Base-by-base conservation (phyloP, 2,797 vertebrate genomes). In the Sebastiscus tertius region DNA sequence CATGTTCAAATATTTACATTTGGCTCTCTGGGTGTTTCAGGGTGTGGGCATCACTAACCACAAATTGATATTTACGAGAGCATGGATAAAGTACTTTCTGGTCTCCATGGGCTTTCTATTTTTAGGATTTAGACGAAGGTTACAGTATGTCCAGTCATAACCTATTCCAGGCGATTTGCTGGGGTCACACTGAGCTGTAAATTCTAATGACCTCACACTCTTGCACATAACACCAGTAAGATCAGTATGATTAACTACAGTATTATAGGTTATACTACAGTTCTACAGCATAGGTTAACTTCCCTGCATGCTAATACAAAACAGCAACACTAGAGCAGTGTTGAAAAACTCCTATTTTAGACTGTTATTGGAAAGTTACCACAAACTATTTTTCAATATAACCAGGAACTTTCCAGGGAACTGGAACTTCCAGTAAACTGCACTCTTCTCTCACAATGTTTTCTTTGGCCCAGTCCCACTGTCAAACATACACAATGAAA, bases 11-110 rank as follows among this genome's bases (percentile, higher is more conserved):
- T 91, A 92, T 93, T 94, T 92, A 90, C 89, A 86, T 83, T 85
- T 56, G 88, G 81, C 75, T 91, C 87, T 72, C 52, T 83, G 88
- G 85, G 86, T 83, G 87, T 91, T 93, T 90, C 73, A 90, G 90
- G 92, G 92, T 80, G 91, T 91, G 92, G 86, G 42, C 86, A 79
- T 77, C 79, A 80, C 78, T 54, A 72, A 89, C 92, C 92, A 80
- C 93, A 87, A 93, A 93, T 91, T 90, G 90, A 93, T 95, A 94
- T 94, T 94, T 95, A 92, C 89, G 87, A 81, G 76, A 83, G 85
- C 82, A 65, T 22, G 84, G 87, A 86, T 92, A 61, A 92, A 91
- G 79, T 75, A 72, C 89, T 85, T 81, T 90, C 72, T 86, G 87
- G 84, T 86, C 83, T 89, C 79, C 79, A 80, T 58, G 60, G 80